Evolutionary conservation across 2,113 vertebrate genomes (phyloP).

Genomic region (Eulacestoma nigropectus): DNA sequence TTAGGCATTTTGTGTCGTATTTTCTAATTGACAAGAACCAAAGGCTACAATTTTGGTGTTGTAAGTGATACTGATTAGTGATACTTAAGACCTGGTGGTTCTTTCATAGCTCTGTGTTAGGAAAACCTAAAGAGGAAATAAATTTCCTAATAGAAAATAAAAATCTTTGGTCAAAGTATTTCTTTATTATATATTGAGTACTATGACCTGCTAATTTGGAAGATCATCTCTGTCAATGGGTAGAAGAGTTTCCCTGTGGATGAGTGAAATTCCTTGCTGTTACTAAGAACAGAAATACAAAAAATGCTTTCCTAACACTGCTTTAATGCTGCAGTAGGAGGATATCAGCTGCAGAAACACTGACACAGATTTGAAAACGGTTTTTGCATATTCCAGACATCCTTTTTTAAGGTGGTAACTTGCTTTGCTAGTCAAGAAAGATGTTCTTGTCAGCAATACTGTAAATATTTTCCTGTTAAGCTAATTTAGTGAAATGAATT

Average conservation of each 20-base stretch:
- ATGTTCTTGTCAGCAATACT: background rate
- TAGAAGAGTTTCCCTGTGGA: background rate
- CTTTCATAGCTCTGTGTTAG: background rate
- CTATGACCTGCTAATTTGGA: conserved; percentile 6
- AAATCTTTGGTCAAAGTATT: background rate
- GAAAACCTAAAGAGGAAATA: background rate
- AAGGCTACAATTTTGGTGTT: background rate
- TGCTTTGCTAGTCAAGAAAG: background rate
- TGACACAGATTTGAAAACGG: background rate
- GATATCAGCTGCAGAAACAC: background rate
- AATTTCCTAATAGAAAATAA: background rate
- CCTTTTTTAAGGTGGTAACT: background rate
- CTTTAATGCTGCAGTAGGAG: background rate
- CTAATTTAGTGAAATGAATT: background rate
- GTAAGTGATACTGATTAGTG: conserved; percentile 10
- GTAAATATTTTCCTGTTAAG: background rate
- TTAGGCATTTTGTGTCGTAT: background rate
- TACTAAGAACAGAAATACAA: background rate
- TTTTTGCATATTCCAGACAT: background rate
- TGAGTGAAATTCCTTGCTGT: background rate
- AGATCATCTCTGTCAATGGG: background rate
- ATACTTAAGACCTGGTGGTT: background rate
- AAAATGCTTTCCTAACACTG: background rate
- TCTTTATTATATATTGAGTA: conserved; percentile 27
- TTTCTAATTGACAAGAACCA: conserved; percentile 6